Evolutionary conservation across 2,888 invertebrate species (phyloP).

Genomic region (Temnothorax ravouxi): DNA sequence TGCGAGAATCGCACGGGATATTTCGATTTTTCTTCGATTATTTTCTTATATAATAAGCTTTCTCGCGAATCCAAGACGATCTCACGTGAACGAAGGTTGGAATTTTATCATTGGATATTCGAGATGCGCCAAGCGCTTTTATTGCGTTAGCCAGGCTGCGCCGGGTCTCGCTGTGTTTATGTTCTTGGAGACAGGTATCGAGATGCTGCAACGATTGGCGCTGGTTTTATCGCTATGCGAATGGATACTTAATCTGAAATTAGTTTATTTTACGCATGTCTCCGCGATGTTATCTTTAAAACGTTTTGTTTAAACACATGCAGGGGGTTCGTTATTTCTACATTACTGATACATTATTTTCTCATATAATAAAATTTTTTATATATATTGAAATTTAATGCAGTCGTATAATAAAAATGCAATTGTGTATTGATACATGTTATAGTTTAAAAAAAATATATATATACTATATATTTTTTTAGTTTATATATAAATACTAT

Average conservation of each 20-base stretch:
- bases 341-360: conserved; percentile 22
- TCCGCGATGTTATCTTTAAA: conserved; percentile 17
- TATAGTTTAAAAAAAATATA: not conserved
- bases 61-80: not conserved
- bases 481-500: not conserved
- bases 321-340: not conserved
- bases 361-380: not conserved
- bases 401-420: not conserved
- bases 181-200: conserved; percentile 29
- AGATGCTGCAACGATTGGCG: conserved; percentile 19
- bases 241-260: conserved; percentile 46
- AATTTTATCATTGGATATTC: conserved; percentile 33
- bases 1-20: too few species aligned
- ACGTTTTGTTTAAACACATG: not conserved
- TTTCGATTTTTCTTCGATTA: not conserved
- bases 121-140: conserved; percentile 29
- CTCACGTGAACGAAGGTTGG: not conserved
- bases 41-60: not conserved
- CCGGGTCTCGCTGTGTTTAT: conserved; percentile 6
- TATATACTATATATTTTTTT: too few species aligned
- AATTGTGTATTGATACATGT: not conserved
- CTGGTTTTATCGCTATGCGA: conserved; percentile 33
- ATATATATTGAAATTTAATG: conserved; percentile 2
- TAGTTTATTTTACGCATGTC: conserved; percentile 18
- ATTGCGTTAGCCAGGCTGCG: not conserved